Evolutionary conservation across 2,797 vertebrate species (phyloP).

Genomic region (Squalus acanthias): DNA sequence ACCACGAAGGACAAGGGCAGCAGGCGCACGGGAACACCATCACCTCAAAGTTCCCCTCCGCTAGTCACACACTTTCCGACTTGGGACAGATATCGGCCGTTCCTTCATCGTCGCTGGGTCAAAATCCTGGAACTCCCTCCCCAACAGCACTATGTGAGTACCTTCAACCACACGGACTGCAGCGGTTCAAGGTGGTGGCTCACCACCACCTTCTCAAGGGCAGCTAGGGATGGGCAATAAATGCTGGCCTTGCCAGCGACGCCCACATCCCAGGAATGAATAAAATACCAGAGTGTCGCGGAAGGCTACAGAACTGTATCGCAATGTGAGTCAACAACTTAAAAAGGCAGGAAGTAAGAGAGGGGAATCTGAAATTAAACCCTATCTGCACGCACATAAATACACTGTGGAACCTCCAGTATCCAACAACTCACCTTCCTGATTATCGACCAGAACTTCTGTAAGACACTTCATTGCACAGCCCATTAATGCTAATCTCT

Average conservation of each 20-base stretch:
- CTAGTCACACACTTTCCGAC: neutral
- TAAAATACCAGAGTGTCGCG: too few species aligned
- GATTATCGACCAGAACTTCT: neutral
- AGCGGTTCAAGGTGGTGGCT: neutral
- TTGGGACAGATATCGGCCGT: neutral
- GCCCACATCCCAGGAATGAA: neutral
- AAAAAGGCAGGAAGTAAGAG: neutral
- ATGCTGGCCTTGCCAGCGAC: neutral
- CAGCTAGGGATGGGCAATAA: neutral
- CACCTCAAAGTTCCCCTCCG: neutral
- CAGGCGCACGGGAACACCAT: neutral
- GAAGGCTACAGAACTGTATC: neutral
- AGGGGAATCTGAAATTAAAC: neutral
- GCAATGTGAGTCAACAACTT: neutral
- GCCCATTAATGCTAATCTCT: neutral
- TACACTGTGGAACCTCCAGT: neutral
- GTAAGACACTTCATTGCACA: neutral
- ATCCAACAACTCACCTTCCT: neutral
- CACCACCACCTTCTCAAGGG: neutral
- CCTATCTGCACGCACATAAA: neutral
- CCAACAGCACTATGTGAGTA: neutral
- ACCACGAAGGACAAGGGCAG: neutral
- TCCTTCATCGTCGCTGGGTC: neutral
- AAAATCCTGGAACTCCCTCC: neutral
- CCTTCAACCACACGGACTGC: neutral